Percentiles rank a stretch among this genome's conserved stretches.
phyloP scores from a whole-genome alignment of 2,888 invertebrate species.

The Lycophotia porphyrea region DNA sequence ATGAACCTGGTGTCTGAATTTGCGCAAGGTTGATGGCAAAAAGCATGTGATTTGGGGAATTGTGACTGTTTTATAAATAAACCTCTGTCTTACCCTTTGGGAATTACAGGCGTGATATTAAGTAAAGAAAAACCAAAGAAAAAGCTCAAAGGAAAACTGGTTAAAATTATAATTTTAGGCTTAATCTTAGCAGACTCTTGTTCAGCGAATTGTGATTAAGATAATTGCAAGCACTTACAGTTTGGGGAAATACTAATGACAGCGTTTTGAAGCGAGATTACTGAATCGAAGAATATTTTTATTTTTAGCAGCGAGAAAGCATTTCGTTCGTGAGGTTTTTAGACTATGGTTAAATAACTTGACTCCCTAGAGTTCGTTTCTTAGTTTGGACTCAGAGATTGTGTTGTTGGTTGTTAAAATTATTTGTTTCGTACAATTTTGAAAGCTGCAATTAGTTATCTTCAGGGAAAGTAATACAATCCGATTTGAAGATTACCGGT shows the following conservation, averaged over 20 bases:
- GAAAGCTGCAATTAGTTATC: too few relatives aligned
- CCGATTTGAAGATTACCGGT: too few relatives aligned
- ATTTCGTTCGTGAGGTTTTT: background rate
- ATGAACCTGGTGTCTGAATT: background rate
- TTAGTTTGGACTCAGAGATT: background rate
- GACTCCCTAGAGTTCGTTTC: background rate
- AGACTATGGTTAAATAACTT: background rate
- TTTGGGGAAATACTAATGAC: slow-evolving; percentile 21
- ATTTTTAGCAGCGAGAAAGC: background rate
- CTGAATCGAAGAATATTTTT: slow-evolving; percentile 9
- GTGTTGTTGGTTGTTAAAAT: background rate
- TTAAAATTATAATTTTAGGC: slow-evolving; percentile 14
- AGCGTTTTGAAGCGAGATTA: slow-evolving; percentile 4
- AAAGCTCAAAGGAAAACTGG: background rate
- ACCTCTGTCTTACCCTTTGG: background rate
- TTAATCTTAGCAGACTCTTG: background rate
- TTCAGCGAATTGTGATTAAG: slow-evolving; percentile 19
- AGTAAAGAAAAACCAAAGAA: background rate
- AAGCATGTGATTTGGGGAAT: background rate
- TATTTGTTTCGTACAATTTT: background rate
- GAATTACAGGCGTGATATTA: background rate
- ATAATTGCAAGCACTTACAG: slow-evolving; percentile 31
- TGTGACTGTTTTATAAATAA: background rate
- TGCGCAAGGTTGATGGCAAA: background rate
- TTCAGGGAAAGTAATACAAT: too few relatives aligned